These are phyloP conservation scores for Gymnorhina tibicen DNA, from an alignment of 2,113 vertebrate genomes.

Conservation along the genomic window DNA sequence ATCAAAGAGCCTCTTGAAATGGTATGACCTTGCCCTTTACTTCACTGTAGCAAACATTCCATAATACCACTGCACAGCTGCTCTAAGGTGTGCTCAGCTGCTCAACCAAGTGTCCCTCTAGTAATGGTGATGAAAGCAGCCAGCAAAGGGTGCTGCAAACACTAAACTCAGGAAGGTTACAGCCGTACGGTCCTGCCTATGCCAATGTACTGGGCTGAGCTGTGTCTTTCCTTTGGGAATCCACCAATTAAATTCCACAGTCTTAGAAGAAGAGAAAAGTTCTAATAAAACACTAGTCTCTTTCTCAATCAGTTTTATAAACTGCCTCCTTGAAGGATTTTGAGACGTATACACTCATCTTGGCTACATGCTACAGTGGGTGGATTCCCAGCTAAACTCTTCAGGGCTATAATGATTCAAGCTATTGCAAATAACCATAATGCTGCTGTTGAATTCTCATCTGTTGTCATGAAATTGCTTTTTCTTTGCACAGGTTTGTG, in stretches of 20 bases:
- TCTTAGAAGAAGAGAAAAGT: not conserved
- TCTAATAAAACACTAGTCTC: not conserved
- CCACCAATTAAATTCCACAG: not conserved
- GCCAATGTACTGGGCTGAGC: not conserved
- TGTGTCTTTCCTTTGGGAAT: not conserved
- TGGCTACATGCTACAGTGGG: not conserved
- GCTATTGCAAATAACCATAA: not conserved
- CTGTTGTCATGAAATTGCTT: not conserved
- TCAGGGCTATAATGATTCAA: not conserved
- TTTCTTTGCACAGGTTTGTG: not conserved
- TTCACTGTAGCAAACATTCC: not conserved
- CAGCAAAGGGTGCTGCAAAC: not conserved
- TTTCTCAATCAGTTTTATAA: not conserved
- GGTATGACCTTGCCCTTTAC: not conserved
- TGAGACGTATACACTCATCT: not conserved
- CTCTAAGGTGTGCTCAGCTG: not conserved
- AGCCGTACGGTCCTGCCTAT: rapidly evolving
- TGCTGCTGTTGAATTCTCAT: not conserved
- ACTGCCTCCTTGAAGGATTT: not conserved
- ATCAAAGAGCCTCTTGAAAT: not conserved
- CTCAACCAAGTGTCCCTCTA: not conserved
- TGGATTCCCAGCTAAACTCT: not conserved
- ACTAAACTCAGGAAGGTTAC: not conserved
- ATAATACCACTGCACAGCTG: rapidly evolving
- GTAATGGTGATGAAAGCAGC: not conserved